Percentiles rank a stretch among this genome's conserved stretches.
Evolutionary conservation across 2,797 vertebrate genomes (phyloP).

Genomic region (Steatocranus sp.): DNA sequence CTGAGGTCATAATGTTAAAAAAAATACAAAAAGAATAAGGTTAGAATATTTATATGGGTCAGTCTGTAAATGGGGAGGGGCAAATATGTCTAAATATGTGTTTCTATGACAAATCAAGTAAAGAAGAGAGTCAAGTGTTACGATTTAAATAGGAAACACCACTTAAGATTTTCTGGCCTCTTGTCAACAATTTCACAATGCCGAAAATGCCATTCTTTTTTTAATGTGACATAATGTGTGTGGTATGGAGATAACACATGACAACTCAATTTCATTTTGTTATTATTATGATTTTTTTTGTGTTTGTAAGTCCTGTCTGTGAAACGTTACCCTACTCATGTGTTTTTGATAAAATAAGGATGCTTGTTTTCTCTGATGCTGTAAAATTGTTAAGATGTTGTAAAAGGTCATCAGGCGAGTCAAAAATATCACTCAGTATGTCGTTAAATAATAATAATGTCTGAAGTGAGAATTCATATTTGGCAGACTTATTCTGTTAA

Average conservation of each 20-base stretch:
- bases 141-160: constrained; percentile 52
- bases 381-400: background rate
- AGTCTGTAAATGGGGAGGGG: constrained; percentile 23
- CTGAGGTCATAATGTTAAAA: constrained; percentile 42
- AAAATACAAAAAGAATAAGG: constrained; percentile 7
- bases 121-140: constrained; percentile 33
- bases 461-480: background rate
- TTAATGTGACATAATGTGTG: constrained; percentile 12
- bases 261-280: constrained; percentile 15
- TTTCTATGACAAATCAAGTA: constrained; percentile 37
- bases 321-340: background rate
- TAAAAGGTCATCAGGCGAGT: background rate
- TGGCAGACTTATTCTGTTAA: background rate
- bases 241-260: background rate
- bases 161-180: constrained; percentile 20
- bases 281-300: background rate
- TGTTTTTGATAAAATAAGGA: background rate
- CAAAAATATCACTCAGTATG: background rate
- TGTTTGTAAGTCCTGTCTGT: background rate
- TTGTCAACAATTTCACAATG: constrained; percentile 10
- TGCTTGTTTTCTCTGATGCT: background rate
- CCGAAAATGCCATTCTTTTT: constrained; percentile 37
- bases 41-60: constrained; percentile 69
- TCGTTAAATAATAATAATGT: background rate
- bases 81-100: constrained; percentile 20